phyloP scores from a whole-genome alignment of 1,140 invertebrate genomes.

The Brachionus rubens region DNA sequence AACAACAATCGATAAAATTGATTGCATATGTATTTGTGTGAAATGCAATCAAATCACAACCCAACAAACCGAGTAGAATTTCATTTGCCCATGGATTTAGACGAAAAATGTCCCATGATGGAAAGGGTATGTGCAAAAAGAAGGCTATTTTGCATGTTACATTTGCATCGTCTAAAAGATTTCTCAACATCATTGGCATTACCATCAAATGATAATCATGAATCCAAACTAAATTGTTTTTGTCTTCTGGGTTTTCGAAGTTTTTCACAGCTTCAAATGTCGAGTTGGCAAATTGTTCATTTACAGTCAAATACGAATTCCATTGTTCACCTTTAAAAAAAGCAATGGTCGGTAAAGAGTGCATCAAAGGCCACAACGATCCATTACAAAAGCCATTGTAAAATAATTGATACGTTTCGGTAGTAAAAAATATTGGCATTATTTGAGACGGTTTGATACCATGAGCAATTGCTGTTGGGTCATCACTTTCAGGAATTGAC shows the following conservation, averaged over 20 bases:
- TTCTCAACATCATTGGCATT: conserved; percentile 79
- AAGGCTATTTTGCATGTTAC: conserved; percentile 77
- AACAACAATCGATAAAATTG: conserved; percentile 86
- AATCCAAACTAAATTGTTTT: conserved; percentile 77
- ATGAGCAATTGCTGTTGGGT: conserved; percentile 74
- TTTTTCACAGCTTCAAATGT: conserved; percentile 65
- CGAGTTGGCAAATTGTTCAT: conserved; percentile 75
- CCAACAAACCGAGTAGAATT: conserved; percentile 74
- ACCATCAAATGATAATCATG: conserved; percentile 88
- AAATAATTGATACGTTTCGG: conserved; percentile 74
- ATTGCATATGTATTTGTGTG: conserved; percentile 85
- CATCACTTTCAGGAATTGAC: conserved; percentile 77
- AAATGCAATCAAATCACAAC: conserved; percentile 85
- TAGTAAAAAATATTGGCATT: conserved; percentile 73
- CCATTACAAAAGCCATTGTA: conserved; percentile 88
- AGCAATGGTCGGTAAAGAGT: conserved; percentile 79
- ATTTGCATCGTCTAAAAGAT: conserved; percentile 74
- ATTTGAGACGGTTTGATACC: conserved; percentile 74
- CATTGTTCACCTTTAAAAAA: conserved; percentile 75
- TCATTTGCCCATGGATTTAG: conserved; percentile 85
- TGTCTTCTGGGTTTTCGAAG: conserved; percentile 61
- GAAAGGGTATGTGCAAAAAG: conserved; percentile 87
- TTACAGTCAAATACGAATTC: conserved; percentile 73
- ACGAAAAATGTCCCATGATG: conserved; percentile 84
- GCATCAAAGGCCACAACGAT: conserved; percentile 84